phyloP scores from a whole-genome alignment of 2,797 vertebrate genomes.

The Odontamblyopus rebecca region DNA sequence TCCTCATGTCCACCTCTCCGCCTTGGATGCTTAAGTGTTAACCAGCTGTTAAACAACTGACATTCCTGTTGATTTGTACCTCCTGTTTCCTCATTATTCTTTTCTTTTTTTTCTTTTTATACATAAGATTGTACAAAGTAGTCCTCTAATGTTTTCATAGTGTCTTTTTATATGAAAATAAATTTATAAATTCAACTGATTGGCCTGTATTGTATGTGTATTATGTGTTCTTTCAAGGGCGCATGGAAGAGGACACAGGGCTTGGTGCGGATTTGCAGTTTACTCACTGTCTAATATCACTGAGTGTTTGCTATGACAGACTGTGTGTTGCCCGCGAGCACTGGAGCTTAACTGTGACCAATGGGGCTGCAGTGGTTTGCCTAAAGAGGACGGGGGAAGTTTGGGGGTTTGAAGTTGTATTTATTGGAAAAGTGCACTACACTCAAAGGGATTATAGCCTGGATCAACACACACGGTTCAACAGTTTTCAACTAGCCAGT shows the following conservation, averaged over 20 bases:
- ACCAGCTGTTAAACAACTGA: constrained; percentile 42
- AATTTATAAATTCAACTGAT: constrained; percentile 76
- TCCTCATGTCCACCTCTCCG: constrained; percentile 23
- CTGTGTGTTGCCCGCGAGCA: constrained; percentile 63
- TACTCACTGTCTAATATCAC: constrained; percentile 42
- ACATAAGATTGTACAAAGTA: constrained; percentile 82
- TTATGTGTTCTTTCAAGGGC: constrained; percentile 37
- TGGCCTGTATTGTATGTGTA: constrained; percentile 48
- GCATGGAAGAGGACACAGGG: constrained; percentile 25
- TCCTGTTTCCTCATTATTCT: constrained; percentile 39
- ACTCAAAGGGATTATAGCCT: not conserved
- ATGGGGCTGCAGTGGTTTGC: constrained; percentile 50
- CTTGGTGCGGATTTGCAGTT: constrained; percentile 41
- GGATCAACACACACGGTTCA: not conserved
- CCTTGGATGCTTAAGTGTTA: constrained; percentile 59
- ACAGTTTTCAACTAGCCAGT: not conserved
- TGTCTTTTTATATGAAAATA: constrained; percentile 86
- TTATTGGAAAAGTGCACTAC: constrained; percentile 15
- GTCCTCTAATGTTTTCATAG: constrained; percentile 85
- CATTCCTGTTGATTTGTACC: constrained; percentile 58
- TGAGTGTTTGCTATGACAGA: constrained; percentile 57
- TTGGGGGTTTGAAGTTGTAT: constrained; percentile 43
- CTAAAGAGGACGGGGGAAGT: constrained; percentile 48
- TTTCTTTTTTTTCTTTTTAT: constrained; percentile 73
- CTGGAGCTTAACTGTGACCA: constrained; percentile 62